Evolutionary conservation across 2,797 vertebrate genomes (phyloP), one percentile per base, ranked within the genome.

Genomic region (Nannoperca obscura): DNA sequence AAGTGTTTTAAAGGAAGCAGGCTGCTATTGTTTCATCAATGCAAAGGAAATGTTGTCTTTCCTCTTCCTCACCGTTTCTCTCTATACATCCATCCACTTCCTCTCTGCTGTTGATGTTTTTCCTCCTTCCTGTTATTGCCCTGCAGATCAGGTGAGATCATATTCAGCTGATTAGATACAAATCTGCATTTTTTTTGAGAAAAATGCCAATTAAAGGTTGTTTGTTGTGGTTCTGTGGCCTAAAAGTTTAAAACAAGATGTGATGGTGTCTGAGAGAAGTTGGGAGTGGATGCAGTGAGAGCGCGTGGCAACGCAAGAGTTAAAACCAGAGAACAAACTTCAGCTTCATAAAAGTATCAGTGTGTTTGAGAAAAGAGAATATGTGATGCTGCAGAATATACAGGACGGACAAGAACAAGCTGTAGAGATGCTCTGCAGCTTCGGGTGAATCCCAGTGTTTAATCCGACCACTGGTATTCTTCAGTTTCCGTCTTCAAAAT

Each of bases 181-280:
- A 59, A 42, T 52, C 11, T 27, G 14, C 46, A 49, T 17, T 40
- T 47, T 70, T 70, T 59, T 36, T 4, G 7, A 61, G 70, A n/a
- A 20, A 19, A 59, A 46, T 0, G 7, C 0, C 24, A 27, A 27
- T 27, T 27, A 27, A 27, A 27, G 2, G 0, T 1, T 20, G 22
- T 40, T 22, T 42, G 47, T 46, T 46, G 19, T 58, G 66, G 27
- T 22, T 38, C 15, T 3, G 3, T 12, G 2, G 10, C 22, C 22
- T 4, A 46, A 14, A 15, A 30, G 22, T 4, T 0, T 2, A 46
- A 50, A 71, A 71, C 7, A 22, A 38, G 42, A 60, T 57, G 0
- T 57, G 30, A 8, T 46, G 24, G 20, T 19, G 1, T 19, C 17
- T 20, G 12, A 27, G 44, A 42, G 58, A 61, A 61, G 42, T 1